Base-by-base conservation (phyloP, 2,888 invertebrate genomes). In the Drosophila mimica region DNA sequence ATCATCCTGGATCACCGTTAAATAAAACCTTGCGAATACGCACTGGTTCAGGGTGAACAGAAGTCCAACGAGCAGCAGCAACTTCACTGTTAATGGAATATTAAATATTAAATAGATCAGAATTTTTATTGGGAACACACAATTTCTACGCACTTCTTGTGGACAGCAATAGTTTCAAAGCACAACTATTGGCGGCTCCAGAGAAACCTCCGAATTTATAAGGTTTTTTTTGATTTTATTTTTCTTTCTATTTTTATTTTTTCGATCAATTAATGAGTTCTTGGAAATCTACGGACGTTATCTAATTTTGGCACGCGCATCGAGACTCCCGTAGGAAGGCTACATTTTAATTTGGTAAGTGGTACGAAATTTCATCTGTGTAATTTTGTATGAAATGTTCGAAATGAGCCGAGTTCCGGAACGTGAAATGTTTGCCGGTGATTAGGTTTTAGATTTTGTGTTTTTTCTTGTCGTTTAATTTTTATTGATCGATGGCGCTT, bases 311-410 rank as follows among this genome's bases (percentile, higher is more conserved):
- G 82, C 89, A 88, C 74, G 82, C 81, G 85, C 38, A 58, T 30
- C 38, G n/a, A 43, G 17, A 43, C 54, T 64, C 28, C 62, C 46
- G 30, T 31, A 64, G 66, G 66, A 80, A 65, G 77, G 74, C 68
- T 81, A 83, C 70, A 72, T 63, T 53, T 64, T 71, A 82, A 90
- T 90, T 89, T 75, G 28, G 51, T 43, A 53, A 53, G 59, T 65
- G 78, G 28, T 40, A 54, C 54, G 43, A 33, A n/a, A 34, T 36
- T 25, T 52, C n/a, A 58, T 46, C 57, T 78, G 17, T 54, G 17
- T 36, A 49, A 25, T 38, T 43, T 36, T 43, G 13, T 20, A 15
- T 46, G 20, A 40, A 38, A 25, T 31, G 20, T 53, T 46, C 36
- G 31, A 43, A 33, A 52, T 33, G 8, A 20, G 8, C 13, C 15